These are phyloP conservation scores for Craniophora ligustri DNA, from an alignment of 2,888 invertebrate genomes.

Conservation along the genomic window DNA sequence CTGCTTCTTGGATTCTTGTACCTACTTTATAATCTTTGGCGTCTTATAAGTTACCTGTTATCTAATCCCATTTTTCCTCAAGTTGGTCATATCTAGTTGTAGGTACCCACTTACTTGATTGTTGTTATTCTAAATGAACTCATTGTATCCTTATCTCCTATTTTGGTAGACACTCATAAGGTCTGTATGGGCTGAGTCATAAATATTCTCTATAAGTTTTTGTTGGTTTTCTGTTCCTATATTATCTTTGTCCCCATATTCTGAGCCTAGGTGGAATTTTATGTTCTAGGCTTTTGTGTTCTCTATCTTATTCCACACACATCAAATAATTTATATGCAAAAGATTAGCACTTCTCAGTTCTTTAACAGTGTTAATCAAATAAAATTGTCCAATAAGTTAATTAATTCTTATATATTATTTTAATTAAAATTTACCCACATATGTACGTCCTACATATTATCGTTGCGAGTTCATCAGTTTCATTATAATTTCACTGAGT, in stretches of 20 bases:
- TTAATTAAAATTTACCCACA: too few species aligned
- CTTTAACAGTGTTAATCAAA: neutral
- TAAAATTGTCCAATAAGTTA: neutral
- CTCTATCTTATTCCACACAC: constrained; percentile 23
- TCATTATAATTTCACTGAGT: neutral
- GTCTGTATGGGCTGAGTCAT: constrained; percentile 23
- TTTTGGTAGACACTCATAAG: constrained; percentile 35
- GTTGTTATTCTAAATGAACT: constrained; percentile 24
- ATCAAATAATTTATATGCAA: constrained; percentile 6
- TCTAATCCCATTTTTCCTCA: constrained; percentile 22
- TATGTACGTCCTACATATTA: too few species aligned
- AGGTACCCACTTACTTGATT: constrained; percentile 3
- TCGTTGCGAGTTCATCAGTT: neutral
- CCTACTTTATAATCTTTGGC: constrained; percentile 23
- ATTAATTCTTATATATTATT: too few species aligned
- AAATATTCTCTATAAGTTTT: constrained; percentile 7
- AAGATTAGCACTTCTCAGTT: neutral
- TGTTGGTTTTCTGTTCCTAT: constrained; percentile 5
- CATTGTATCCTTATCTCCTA: constrained; percentile 33
- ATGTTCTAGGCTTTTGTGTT: constrained; percentile 10
- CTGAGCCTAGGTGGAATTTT: constrained; percentile 1
- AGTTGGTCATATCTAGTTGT: constrained; percentile 19
- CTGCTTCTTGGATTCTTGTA: constrained; percentile 58
- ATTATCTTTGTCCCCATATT: constrained; percentile 6
- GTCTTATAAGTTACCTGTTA: constrained; percentile 20